Percentiles rank a stretch among this genome's conserved stretches.
phyloP scores from a whole-genome alignment of 2,888 invertebrate species.

The Tanypteryx hageni region DNA sequence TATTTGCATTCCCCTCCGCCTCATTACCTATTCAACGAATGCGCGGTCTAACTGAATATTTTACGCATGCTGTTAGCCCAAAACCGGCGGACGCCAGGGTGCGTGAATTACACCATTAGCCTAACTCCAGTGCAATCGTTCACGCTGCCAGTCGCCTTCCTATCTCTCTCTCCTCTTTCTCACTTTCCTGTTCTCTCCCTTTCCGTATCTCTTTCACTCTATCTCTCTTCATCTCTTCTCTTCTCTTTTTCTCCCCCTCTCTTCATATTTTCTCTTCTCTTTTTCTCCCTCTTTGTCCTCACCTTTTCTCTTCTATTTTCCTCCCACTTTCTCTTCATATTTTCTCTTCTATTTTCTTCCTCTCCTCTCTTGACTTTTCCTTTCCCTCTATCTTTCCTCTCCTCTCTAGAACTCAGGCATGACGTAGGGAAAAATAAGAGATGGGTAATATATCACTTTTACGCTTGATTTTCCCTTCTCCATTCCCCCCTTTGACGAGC shows the following conservation, averaged over 20 bases:
- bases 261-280: background rate
- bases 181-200: background rate
- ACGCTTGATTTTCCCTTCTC: no score
- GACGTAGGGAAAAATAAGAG: no score
- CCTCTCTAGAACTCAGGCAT: no score
- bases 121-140: background rate
- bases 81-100: background rate
- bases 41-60: background rate
- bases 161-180: background rate
- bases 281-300: no score
- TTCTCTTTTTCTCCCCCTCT: background rate
- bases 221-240: background rate
- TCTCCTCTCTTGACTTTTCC: no score
- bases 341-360: no score
- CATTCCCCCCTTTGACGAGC: no score
- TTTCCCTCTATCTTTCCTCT: no score
- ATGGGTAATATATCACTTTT: no score
- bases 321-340: no score
- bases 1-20: background rate
- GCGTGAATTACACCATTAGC: conserved; percentile 9
- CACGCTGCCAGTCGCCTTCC: background rate
- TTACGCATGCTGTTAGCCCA: background rate
- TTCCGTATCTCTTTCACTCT: background rate
- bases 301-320: no score
- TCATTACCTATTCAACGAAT: conserved; percentile 1